Evolutionary conservation across 2,113 vertebrate species (phyloP).

Genomic region (Chunga burmeisteri): DNA sequence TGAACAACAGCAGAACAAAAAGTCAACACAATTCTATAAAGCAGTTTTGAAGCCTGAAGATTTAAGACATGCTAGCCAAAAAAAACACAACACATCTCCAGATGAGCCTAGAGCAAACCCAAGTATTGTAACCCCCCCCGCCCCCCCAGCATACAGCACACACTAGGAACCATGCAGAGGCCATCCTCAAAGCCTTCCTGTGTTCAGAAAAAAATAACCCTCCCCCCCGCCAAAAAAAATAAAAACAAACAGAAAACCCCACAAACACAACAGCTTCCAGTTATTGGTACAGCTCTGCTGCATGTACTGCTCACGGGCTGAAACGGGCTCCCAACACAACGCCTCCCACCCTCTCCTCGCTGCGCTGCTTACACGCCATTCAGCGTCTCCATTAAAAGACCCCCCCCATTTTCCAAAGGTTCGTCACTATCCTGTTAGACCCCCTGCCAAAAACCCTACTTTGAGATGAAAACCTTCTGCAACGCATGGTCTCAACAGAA

Average conservation of each 20-base stretch:
- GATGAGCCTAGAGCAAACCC: constrained; percentile 41
- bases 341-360: not conserved
- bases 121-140: not conserved
- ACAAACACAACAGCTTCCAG: constrained; percentile 69
- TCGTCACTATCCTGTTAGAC: not conserved
- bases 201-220: not conserved
- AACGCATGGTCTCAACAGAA: not conserved
- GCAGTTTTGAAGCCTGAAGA: constrained; percentile 46
- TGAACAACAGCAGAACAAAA: constrained; percentile 56
- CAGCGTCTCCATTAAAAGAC: not conserved
- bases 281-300: constrained; percentile 64
- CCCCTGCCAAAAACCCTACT: not conserved
- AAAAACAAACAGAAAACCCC: too few species aligned
- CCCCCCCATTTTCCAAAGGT: not conserved
- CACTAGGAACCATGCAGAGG: constrained; percentile 38
- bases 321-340: not conserved
- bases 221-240: not conserved
- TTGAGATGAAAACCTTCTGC: not conserved
- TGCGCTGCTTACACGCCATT: not conserved
- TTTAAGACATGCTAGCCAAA: constrained; percentile 45
- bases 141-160: constrained; percentile 13
- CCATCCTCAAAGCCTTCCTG: not conserved
- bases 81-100: not conserved
- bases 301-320: not conserved
- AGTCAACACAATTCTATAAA: constrained; percentile 41